Conservation (phyloP, 2,888 invertebrate species). For the Polymixis lichenea region DNA sequence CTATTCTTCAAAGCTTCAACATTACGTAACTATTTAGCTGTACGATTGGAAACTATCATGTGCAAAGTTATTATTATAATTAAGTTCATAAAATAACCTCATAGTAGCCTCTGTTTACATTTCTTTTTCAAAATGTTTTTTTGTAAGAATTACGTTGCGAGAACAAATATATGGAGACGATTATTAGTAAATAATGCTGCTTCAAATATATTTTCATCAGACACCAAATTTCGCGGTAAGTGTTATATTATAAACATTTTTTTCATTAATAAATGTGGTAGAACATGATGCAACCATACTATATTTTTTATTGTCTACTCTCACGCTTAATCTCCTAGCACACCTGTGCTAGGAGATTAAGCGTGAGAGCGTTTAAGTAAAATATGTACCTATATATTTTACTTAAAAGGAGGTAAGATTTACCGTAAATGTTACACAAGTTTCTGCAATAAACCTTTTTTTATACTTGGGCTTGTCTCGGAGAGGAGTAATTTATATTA, state of each 20-base stretch:
- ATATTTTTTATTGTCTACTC: no score
- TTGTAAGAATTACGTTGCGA: conserved; percentile 45
- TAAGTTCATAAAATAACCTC: conserved; percentile 61
- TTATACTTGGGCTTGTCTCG: no score
- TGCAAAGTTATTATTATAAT: conserved; percentile 16
- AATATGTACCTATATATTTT: no score
- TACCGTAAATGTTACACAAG: no score
- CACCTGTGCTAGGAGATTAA: no score
- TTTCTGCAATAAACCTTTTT: no score
- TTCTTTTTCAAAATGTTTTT: conserved; percentile 51
- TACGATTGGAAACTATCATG: conserved; percentile 7
- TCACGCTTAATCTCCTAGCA: no score
- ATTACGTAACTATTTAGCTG: background rate
- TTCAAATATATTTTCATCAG: conserved; percentile 5
- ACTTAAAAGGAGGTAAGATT: no score
- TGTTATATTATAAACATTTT: conserved; percentile 7
- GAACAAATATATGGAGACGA: conserved; percentile 36
- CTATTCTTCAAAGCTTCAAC: background rate
- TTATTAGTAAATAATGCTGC: conserved; percentile 42
- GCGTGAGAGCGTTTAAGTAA: no score
- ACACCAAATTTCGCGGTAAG: conserved; percentile 56
- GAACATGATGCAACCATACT: conserved; percentile 33
- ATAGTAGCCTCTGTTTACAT: conserved; percentile 23
- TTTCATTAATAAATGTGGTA: background rate
- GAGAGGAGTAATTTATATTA: no score